Evolutionary conservation across 2,888 invertebrate genomes (phyloP), one percentile per base, ranked within the genome.

Genomic region (Tetragonisca angustula): DNA sequence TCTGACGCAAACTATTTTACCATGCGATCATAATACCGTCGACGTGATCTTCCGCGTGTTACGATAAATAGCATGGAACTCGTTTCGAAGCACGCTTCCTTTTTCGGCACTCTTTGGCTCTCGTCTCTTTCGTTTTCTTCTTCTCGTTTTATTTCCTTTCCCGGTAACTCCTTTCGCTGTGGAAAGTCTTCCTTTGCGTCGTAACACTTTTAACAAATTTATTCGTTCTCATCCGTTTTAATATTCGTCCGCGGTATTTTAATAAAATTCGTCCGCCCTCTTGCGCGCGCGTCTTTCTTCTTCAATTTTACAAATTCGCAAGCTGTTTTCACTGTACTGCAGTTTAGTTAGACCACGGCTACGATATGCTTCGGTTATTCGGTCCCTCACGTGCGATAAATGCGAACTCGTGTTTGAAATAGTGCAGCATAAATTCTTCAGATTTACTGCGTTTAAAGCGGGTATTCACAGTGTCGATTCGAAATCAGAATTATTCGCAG

Each of bases 51-150:
- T 24, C 17, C 13, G 17, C 9, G 4, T 64, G 1, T 27, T 21
- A 68, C 13, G 70, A 56, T 52, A 79, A 52, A 69, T n/a, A 67
- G 56, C 24, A n/a, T 36, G n/a, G 36, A 49, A 17, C 21, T 54
- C 27, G 21, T 54, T 61, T 70, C 75, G 50, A 76, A 69, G 69
- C 24, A 32, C 4, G 11, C n/a, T 49, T 64, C 43, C 27, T 64
- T 56, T 32, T 32, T 27, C 27, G 19, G 27, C 19, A 9, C 19
- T 9, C 43, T 43, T 43, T 43, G 43, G 9, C 43, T 11, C 9
- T 43, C 9, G 43, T 43, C 43, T 43, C 9, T 43, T 43, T 43
- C 9, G 0, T 43, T 43, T 43, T 1, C 43, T 43, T 36, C 6
- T 43, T 36, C 5, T 36, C 9, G 9, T 43, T 43, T 9, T 43